Percentiles rank a stretch among this genome's conserved stretches.
Evolutionary conservation across 1,140 invertebrate species (phyloP).

Genomic region (Cotesia chilonis): DNA sequence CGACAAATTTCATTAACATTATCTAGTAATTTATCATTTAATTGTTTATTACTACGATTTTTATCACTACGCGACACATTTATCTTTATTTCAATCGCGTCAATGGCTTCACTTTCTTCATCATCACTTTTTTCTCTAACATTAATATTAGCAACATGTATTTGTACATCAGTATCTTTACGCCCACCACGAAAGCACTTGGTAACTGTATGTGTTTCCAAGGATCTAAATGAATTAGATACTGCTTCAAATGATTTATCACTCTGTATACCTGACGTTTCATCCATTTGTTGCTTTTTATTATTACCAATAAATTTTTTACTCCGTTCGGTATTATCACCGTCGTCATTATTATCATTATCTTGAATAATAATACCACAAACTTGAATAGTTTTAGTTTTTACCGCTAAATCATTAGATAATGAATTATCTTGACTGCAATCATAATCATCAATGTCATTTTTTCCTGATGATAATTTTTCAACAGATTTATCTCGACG

Average conservation of each 20-base stretch:
- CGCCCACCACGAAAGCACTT: slow-evolving; percentile 29
- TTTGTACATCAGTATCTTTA: slow-evolving; percentile 51
- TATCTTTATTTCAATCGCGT: slow-evolving; percentile 60
- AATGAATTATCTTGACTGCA: slow-evolving; percentile 29
- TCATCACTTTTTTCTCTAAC: slow-evolving; percentile 44
- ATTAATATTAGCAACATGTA: slow-evolving; percentile 55
- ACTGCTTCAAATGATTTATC: slow-evolving; percentile 5
- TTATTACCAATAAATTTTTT: slow-evolving; percentile 9
- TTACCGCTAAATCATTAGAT: slow-evolving; percentile 12
- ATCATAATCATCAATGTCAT: slow-evolving; percentile 8
- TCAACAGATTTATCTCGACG: slow-evolving; percentile 23
- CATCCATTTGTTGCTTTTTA: not conserved
- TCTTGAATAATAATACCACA: too few species aligned
- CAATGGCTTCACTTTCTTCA: slow-evolving; percentile 41
- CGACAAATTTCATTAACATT: slow-evolving; percentile 10
- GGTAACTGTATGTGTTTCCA: slow-evolving; percentile 20
- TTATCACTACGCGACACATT: slow-evolving; percentile 55
- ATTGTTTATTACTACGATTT: slow-evolving; percentile 12
- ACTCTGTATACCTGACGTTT: not conserved
- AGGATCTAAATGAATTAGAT: slow-evolving; percentile 11
- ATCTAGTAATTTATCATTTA: slow-evolving; percentile 12
- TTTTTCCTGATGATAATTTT: slow-evolving; percentile 15
- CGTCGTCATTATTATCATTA: not conserved
- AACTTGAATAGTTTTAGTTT: slow-evolving; percentile 1
- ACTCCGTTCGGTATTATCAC: too few species aligned